Evolutionary conservation across 2,888 invertebrate species (phyloP), one percentile per base, ranked within the genome.

Genomic region (Eumacrocentrus americanus): DNA sequence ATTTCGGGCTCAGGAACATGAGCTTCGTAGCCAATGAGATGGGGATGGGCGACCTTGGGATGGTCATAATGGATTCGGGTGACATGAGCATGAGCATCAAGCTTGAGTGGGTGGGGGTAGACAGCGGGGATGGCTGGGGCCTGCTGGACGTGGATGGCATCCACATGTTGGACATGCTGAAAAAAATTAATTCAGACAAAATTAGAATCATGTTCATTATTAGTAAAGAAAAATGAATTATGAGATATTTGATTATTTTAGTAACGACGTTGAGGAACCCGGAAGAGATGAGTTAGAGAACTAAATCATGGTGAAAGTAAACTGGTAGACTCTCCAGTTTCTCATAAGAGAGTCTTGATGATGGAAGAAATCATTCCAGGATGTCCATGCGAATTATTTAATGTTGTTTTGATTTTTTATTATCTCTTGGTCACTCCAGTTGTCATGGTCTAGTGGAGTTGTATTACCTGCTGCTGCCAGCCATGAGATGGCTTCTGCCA

Each of bases 1-100:
- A 83, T 48, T 82, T 83, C 80, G 69, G 85, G 58, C 82, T 86
- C 53, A 82, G 83, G 75, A 77, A 76, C 77, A 80, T 82, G 68
- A 80, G 80, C 62, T 77, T 85, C 42, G 82, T 84, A 44, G 81
- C 86, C 64, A 83, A 86, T 18, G 82, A 86, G 81, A 79, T 86
- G 69, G 81, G 86, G 64, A 80, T 84, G 34, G 78, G 81, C 1
- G 80, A 83, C 2, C 78, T 85, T 3, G 80, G 72, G 68, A 46
- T 55, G 67, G 20, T 69, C 68, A 63, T 75, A 74, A 58, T 75
- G 79, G 60, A 79, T 70, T 61, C 72, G 73, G 44, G 62, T 65
- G 3, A 70, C 55, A 2, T 75, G 71, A 55, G 67, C 64, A 37
- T 78, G 74, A 34, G 72, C 74, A 68, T 77, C 75, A 59, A 79